These are phyloP conservation scores for Cyrtonyx montezumae DNA, from an alignment of 2,113 vertebrate genomes.

Conservation along the genomic window DNA sequence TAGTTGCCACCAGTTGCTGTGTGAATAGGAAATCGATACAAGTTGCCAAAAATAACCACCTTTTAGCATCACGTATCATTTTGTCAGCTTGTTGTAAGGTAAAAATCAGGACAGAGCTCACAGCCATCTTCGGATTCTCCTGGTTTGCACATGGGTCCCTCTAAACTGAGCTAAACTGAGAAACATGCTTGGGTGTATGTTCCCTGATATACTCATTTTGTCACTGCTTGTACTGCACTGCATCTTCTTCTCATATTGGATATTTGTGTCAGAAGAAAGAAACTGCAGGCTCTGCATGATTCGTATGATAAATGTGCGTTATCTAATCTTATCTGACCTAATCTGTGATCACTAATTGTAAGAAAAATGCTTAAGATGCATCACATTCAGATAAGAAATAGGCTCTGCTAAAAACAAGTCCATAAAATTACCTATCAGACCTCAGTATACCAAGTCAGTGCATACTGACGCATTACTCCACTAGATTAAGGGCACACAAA, in stretches of 20 bases:
- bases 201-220: constrained; percentile 14
- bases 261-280: constrained; percentile 28
- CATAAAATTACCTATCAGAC: neutral
- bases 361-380: neutral
- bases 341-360: neutral
- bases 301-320: neutral
- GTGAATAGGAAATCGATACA: constrained; percentile 70
- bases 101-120: constrained; percentile 15
- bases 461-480: neutral
- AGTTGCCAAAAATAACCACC: constrained; percentile 72
- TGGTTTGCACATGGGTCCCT: constrained; percentile 6
- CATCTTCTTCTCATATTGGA: neutral
- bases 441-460: neutral
- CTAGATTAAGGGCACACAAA: constrained; percentile 55
- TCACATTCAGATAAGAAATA: neutral
- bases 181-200: neutral
- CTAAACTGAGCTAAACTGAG: constrained; percentile 6
- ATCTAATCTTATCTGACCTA: neutral
- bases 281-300: neutral
- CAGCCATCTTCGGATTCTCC: neutral
- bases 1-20: constrained; percentile 81
- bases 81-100: constrained; percentile 45
- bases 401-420: neutral
- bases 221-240: constrained; percentile 25
- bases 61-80: constrained; percentile 45